Percentiles rank a stretch among this genome's conserved stretches.
Conservation (phyloP, 2,888 invertebrate species). For the Thera britannica region DNA sequence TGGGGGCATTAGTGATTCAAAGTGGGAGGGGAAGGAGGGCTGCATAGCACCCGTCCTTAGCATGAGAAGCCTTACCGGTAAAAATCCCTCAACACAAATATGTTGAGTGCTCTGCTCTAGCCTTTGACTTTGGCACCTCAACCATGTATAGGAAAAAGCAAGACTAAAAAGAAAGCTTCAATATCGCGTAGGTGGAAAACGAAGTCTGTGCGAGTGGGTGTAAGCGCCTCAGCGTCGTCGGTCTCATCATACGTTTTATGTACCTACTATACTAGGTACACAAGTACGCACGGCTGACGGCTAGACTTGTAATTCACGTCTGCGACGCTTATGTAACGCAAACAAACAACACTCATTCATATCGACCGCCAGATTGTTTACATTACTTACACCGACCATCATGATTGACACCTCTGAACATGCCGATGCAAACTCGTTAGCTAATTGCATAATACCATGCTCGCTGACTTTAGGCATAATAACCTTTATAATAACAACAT, state of each 20-base stretch:
- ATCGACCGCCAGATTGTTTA: constrained; percentile 39
- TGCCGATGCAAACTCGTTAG: constrained; percentile 21
- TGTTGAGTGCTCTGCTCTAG: constrained; percentile 28
- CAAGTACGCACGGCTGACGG: constrained; percentile 25
- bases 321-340: constrained; percentile 43
- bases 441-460: constrained; percentile 14
- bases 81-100: constrained; percentile 27
- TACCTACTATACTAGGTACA: neutral
- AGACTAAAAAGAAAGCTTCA: constrained; percentile 44
- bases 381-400: constrained; percentile 22
- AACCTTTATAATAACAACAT: constrained; percentile 16
- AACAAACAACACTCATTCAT: constrained; percentile 44
- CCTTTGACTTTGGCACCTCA: constrained; percentile 27
- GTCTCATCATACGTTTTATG: constrained; percentile 31
- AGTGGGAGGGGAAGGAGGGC: constrained; percentile 13
- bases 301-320: constrained; percentile 45
- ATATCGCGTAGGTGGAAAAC: constrained; percentile 47
- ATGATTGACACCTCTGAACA: constrained; percentile 23
- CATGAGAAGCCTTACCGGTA: constrained; percentile 25
- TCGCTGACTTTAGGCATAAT: neutral
- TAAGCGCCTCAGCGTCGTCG: constrained; percentile 36
- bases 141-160: constrained; percentile 36
- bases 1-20: constrained; percentile 26
- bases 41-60: constrained; percentile 16
- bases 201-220: constrained; percentile 45